Conservation (phyloP, 2,888 invertebrate genomes). For the Odontocolon sp. region DNA sequence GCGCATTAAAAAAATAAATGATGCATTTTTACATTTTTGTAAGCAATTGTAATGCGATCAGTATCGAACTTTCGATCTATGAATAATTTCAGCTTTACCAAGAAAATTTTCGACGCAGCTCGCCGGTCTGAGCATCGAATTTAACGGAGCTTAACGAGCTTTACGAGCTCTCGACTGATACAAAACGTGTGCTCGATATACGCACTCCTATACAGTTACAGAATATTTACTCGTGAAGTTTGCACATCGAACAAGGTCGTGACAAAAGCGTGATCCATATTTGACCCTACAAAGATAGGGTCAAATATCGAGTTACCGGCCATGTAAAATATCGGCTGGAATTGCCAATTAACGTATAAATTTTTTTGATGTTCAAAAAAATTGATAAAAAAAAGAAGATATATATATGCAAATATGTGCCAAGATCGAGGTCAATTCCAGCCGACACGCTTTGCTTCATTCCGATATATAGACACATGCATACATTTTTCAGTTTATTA, state of each 20-base stretch:
- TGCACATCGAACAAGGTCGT: conserved; percentile 24
- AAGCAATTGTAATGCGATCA: conserved; percentile 11
- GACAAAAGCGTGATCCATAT: background rate
- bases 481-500: conserved; percentile 54
- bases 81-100: conserved; percentile 29
- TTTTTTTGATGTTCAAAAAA: no score
- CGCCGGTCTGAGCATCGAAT: background rate
- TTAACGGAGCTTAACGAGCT: conserved; percentile 34
- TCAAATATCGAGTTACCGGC: no score
- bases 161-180: conserved; percentile 65
- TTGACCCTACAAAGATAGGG: no score
- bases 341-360: no score
- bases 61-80: background rate
- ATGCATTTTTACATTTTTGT: no score
- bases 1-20: no score
- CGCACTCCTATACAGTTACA: conserved; percentile 37
- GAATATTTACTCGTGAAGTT: conserved; percentile 22
- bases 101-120: conserved; percentile 26
- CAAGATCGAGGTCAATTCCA: background rate
- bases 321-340: no score
- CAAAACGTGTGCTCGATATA: conserved; percentile 47
- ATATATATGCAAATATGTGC: no score
- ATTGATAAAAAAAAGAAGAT: no score
- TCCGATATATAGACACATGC: background rate
- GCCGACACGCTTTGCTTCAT: background rate